Conservation (phyloP, 2,113 vertebrate genomes). For the Clarias magur region DNA sequence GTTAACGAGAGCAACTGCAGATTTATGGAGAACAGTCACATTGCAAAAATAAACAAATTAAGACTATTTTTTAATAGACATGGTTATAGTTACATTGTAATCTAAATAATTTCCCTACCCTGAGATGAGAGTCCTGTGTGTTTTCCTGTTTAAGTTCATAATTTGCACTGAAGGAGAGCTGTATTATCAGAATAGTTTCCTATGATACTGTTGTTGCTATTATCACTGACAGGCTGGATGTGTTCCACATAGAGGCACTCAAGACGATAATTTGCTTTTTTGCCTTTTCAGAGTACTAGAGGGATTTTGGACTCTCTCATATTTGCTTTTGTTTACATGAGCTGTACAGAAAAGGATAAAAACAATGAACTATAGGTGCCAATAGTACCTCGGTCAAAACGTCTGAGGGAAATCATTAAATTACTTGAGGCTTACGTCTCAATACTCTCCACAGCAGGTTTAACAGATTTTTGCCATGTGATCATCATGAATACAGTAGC, state of each 20-base stretch:
- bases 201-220: slow-evolving; percentile 6
- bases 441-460: not conserved
- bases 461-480: not conserved
- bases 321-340: not conserved
- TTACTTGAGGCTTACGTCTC: not conserved
- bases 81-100: slow-evolving; percentile 27
- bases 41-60: not conserved
- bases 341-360: not conserved
- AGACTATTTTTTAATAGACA: not conserved
- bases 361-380: slow-evolving; percentile 2
- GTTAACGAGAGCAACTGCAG: not conserved
- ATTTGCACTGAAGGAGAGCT: not conserved
- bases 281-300: not conserved
- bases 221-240: not conserved
- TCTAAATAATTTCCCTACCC: slow-evolving; percentile 13
- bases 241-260: not conserved
- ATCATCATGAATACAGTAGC: slow-evolving; percentile 22
- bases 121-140: slow-evolving; percentile 33
- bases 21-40: not conserved
- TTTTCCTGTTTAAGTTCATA: slow-evolving; percentile 17
- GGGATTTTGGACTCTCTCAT: not conserved
- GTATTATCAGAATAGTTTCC: not conserved
- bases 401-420: not conserved
- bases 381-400: slow-evolving; percentile 5
- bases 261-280: not conserved